Evolutionary conservation across 2,888 invertebrate genomes (phyloP).

Genomic region (Teleogryllus oceanicus): DNA sequence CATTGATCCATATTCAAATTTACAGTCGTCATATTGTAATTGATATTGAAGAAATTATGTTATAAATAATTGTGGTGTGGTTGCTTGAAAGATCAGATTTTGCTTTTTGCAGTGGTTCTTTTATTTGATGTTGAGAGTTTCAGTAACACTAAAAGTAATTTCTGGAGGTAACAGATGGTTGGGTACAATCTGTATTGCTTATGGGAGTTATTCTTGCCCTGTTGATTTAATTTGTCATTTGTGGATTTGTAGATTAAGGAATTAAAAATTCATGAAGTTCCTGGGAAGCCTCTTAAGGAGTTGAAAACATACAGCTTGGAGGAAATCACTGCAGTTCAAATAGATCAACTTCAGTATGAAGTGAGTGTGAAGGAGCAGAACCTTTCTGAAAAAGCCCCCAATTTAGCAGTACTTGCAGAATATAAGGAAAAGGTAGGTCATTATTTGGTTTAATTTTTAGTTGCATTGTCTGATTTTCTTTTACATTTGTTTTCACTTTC

Average conservation of each 20-base stretch:
- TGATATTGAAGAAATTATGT: no score
- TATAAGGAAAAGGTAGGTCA: constrained; percentile 49
- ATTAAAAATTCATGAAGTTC: constrained; percentile 62
- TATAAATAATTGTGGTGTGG: no score
- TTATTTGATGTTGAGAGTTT: neutral
- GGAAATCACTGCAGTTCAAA: constrained; percentile 58
- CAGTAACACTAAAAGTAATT: neutral
- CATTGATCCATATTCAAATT: no score
- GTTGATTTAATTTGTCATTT: no score
- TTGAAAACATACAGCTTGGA: constrained; percentile 61
- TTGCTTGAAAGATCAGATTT: no score
- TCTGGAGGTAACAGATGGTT: constrained; percentile 21
- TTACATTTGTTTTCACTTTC: no score
- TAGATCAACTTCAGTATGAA: constrained; percentile 59
- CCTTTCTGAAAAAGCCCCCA: constrained; percentile 64
- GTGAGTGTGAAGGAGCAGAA: constrained; percentile 58
- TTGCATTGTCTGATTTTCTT: no score
- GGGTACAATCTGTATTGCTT: no score
- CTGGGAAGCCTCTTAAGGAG: constrained; percentile 48
- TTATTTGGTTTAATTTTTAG: no score
- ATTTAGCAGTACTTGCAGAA: constrained; percentile 70
- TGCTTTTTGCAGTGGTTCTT: no score
- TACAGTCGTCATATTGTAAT: no score
- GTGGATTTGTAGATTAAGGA: constrained; percentile 49
- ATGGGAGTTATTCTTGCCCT: no score